Base-by-base conservation (phyloP, 2,797 vertebrate species). In the Silurus aristotelis region DNA sequence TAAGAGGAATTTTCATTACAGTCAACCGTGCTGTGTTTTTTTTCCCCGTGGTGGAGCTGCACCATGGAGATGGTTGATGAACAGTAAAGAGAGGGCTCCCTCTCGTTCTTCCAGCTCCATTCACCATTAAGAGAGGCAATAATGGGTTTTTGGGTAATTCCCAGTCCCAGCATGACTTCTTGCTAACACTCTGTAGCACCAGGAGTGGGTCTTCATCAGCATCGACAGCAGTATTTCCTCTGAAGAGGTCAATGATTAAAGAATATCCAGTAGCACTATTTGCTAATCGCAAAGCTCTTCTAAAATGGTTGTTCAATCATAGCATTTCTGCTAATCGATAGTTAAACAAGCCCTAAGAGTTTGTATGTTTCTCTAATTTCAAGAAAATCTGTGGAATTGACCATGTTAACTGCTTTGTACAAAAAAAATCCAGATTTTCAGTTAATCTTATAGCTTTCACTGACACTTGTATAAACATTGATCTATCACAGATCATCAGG, bases 1-100 rank as follows among this genome's bases (percentile, higher is more conserved):
- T 90, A 91, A 92, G 84, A 15, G 85, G 87, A 48, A 0, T 64
- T 84, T 87, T 90, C 89, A 92, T 91, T 89, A 87, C 84, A 79
- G 68, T 75, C 76, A 84, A 89, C 84, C 58, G 52, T 68, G n/a
- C 64, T 20, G 15, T 6, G 68, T 48, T 60, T 63, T 80, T 52
- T 27, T 38, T 38, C 38, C 63, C 77, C 25, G 0, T n/a, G 63
- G n/a, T 19, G 48, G 66, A 27, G 64, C 80, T 14, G 25, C 52
- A 15, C 25, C 14, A 8, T 31, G 66, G 52, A 13, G 19, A 38
- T 38, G 38, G 46, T 20, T 20, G 25, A 80, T 52, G 78, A 66
- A 80, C 38, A 20, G 22, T n/a, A 20, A 61, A 43, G 25, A 78
- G 7, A 31, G 2, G n/a, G 9, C 55, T 77, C 73, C 9, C 4